Conservation (phyloP, 2,888 invertebrate species). For the Drosophila histrio region DNA sequence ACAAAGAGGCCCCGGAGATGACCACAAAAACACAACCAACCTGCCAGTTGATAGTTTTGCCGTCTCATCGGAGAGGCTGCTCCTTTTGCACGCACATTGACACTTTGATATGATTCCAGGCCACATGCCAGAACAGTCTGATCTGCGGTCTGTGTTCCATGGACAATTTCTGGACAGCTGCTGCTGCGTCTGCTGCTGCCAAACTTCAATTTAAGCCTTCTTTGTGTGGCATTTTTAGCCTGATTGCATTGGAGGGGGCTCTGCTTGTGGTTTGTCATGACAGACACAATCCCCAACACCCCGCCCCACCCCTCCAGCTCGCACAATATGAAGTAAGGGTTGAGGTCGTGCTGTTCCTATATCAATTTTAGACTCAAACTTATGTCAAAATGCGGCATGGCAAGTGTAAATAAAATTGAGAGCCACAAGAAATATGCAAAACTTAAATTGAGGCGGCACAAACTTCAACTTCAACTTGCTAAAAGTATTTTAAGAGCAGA, state of each 20-base stretch:
- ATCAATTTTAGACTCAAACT: constrained; percentile 36
- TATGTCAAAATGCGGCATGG: constrained; percentile 38
- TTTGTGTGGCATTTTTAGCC: constrained; percentile 67
- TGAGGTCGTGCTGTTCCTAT: background rate
- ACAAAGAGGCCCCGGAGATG: constrained; percentile 19
- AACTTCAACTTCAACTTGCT: constrained; percentile 1
- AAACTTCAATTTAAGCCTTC: constrained; percentile 63
- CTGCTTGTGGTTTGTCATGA: constrained; percentile 45
- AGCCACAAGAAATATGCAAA: constrained; percentile 34
- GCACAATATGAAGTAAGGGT: constrained; percentile 7
- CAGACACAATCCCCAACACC: constrained; percentile 59
- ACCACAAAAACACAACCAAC: constrained; percentile 40
- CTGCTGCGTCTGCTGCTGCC: constrained; percentile 13
- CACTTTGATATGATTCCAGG: constrained; percentile 64
- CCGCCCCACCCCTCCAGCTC: constrained; percentile 30
- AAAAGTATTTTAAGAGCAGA: background rate
- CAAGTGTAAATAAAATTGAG: constrained; percentile 56
- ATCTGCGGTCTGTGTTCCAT: constrained; percentile 43
- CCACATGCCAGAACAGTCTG: constrained; percentile 36
- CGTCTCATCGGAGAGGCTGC: background rate
- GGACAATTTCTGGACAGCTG: constrained; percentile 24
- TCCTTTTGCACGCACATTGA: constrained; percentile 55
- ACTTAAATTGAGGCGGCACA: constrained; percentile 36
- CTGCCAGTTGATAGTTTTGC: constrained; percentile 50
- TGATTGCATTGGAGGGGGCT: constrained; percentile 48